Percentiles rank a stretch among this genome's conserved stretches.
These are phyloP conservation scores for Ptyas mucosa DNA, from an alignment of 2,113 vertebrate genomes.

Conservation along the genomic window DNA sequence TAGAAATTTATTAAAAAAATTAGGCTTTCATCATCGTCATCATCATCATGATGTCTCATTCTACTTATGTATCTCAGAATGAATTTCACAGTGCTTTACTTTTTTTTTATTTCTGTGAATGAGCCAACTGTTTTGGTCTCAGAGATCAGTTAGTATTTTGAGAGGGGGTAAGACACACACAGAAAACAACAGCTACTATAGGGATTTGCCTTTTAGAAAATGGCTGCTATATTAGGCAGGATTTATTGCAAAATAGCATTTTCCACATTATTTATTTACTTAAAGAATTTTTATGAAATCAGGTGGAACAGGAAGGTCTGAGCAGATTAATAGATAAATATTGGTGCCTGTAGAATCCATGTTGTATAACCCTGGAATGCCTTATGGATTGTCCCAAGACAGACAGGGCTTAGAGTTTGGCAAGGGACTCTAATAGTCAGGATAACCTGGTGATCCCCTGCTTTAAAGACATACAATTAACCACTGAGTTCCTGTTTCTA, in stretches of 20 bases:
- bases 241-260: background rate
- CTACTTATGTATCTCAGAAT: background rate
- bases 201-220: background rate
- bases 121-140: background rate
- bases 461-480: background rate
- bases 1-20: background rate
- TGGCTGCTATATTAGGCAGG: background rate
- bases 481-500: background rate
- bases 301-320: background rate
- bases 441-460: background rate
- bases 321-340: background rate
- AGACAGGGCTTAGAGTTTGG: background rate
- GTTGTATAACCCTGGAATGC: background rate
- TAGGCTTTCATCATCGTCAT: background rate
- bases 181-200: background rate
- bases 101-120: background rate
- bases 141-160: background rate
- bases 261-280: background rate
- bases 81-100: background rate
- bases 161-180: background rate
- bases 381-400: background rate
- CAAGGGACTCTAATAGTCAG: background rate
- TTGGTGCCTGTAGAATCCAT: background rate
- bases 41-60: background rate
- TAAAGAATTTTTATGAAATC: background rate